Evolutionary conservation across 1,140 invertebrate species (phyloP).

Genomic region (Laupala kohalensis): DNA sequence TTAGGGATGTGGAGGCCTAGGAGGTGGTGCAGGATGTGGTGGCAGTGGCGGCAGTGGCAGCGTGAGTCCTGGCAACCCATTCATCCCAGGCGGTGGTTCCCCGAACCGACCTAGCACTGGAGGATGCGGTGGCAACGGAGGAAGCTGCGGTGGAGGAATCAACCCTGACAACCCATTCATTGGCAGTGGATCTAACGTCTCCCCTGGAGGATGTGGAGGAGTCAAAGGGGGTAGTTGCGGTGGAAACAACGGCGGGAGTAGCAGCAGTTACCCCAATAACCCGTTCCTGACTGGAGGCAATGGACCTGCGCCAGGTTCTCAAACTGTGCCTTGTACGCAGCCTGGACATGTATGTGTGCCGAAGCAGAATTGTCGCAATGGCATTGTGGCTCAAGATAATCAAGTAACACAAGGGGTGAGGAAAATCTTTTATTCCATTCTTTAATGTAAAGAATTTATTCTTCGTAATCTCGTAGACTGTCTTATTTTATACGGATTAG

Average conservation of each 20-base stretch:
- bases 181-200: neutral
- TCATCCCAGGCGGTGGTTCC: neutral
- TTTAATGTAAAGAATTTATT: too few species aligned
- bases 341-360: conserved; percentile 4
- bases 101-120: neutral
- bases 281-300: conserved; percentile 4
- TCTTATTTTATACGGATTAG: too few species aligned
- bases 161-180: neutral
- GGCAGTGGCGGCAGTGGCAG: too few species aligned
- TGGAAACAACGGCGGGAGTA: neutral
- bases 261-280: conserved; percentile 1
- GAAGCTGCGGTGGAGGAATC: neutral
- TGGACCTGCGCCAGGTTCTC: neutral
- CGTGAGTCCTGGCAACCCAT: neutral
- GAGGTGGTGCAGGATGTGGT: neutral
- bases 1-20: neutral
- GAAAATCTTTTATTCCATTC: too few species aligned
- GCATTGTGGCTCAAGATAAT: neutral
- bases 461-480: too few species aligned
- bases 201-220: neutral
- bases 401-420: too few species aligned
- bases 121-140: neutral
- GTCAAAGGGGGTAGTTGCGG: neutral
- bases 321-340: neutral
- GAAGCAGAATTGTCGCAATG: conserved; percentile 3